phyloP scores from a whole-genome alignment of 2,113 vertebrate species.

The Brachirus orientalis region DNA sequence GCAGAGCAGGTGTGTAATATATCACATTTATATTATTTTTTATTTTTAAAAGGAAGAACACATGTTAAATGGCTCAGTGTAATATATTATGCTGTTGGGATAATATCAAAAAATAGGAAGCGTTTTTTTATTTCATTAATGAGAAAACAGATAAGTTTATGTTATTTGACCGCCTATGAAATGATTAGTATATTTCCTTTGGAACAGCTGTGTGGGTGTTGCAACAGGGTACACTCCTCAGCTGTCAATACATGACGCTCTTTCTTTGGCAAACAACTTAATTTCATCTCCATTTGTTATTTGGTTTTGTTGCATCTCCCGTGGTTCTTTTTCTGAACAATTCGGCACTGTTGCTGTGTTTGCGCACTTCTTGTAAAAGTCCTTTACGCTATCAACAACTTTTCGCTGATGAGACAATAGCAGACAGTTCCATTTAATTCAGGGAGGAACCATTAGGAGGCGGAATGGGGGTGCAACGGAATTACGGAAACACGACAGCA shows the following conservation, averaged over 20 bases:
- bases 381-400: constrained; percentile 85
- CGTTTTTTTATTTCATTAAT: no score
- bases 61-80: no score
- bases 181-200: not conserved
- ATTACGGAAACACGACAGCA: not conserved
- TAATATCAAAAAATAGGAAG: not conserved
- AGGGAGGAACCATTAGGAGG: constrained; percentile 72
- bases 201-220: constrained; percentile 24
- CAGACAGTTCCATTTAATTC: constrained; percentile 86
- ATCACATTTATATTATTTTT: no score
- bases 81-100: not conserved
- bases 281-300: not conserved
- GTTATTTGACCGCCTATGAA: not conserved
- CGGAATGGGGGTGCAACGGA: constrained; percentile 53
- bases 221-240: constrained; percentile 18
- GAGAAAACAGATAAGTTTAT: not conserved
- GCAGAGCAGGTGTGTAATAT: no score
- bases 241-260: constrained; percentile 20
- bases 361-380: constrained; percentile 37
- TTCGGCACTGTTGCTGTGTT: not conserved
- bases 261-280: not conserved
- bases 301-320: not conserved
- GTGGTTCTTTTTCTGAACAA: not conserved
- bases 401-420: constrained; percentile 92
- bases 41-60: no score